Evolutionary conservation across 2,797 vertebrate genomes (phyloP).

Genomic region (Melanotaenia parkinsoni): DNA sequence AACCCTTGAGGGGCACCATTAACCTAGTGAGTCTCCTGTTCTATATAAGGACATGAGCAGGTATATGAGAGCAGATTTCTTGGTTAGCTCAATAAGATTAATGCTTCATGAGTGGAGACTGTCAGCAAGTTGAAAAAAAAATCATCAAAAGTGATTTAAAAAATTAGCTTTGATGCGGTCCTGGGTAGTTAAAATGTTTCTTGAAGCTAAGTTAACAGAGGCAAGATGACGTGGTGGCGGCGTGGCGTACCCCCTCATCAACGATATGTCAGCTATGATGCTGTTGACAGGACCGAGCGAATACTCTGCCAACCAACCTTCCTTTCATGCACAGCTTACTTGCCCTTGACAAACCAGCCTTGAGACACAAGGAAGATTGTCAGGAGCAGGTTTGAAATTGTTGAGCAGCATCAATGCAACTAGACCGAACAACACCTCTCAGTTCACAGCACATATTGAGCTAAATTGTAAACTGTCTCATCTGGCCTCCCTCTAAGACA

Average conservation of each 20-base stretch:
- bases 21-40: constrained; percentile 31
- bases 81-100: constrained; percentile 1
- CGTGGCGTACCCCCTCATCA: constrained; percentile 40
- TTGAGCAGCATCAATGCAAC: neutral
- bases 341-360: constrained; percentile 43
- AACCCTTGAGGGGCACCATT: constrained; percentile 42
- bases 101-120: neutral
- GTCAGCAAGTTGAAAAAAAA: neutral
- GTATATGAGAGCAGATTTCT: neutral
- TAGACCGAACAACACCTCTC: constrained; percentile 1
- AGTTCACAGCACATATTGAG: constrained; percentile 21
- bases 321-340: constrained; percentile 45
- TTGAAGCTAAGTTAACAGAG: neutral
- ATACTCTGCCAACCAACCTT: constrained; percentile 5
- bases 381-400: constrained; percentile 19
- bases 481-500: constrained; percentile 9
- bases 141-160: too few relatives aligned
- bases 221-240: constrained; percentile 22
- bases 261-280: constrained; percentile 31
- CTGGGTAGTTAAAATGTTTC: neutral
- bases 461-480: neutral
- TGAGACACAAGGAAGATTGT: constrained; percentile 19
- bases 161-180: too few relatives aligned
- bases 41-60: constrained; percentile 8
- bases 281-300: constrained; percentile 33